These are phyloP conservation scores for Gyps fulvus DNA, from an alignment of 2,113 vertebrate genomes.

Conservation along the genomic window DNA sequence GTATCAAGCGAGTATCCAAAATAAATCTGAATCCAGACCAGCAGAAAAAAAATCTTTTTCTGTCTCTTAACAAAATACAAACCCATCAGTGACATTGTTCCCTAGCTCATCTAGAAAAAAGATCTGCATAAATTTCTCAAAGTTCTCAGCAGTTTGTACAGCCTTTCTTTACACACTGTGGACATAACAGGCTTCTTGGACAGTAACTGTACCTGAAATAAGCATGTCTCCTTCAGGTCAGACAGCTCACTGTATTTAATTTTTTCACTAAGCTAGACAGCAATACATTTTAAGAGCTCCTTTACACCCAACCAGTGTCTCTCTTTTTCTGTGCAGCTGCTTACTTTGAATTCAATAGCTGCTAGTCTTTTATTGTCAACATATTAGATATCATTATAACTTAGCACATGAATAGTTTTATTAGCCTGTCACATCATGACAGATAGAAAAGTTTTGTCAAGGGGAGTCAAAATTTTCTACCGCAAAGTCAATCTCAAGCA, in stretches of 20 bases:
- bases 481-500: conserved; percentile 42
- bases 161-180: background rate
- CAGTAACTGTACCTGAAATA: background rate
- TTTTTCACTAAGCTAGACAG: background rate
- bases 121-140: background rate
- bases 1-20: background rate
- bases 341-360: conserved; percentile 9
- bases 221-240: background rate
- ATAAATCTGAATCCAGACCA: background rate
- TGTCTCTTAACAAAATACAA: background rate
- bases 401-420: conserved; percentile 62
- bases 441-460: conserved; percentile 59
- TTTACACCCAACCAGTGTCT: background rate
- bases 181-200: background rate
- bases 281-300: background rate
- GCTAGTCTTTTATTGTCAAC: conserved; percentile 49
- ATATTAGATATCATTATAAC: conserved; percentile 38
- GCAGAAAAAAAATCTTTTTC: background rate
- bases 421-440: conserved; percentile 61
- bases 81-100: background rate
- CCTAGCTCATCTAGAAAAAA: background rate
- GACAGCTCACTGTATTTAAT: background rate
- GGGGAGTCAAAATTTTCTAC: conserved; percentile 58
- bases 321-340: background rate
- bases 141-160: background rate